A percentile compares a stretch with the other conserved stretches of the same genome.
phyloP scores from a whole-genome alignment of 2,113 vertebrate genomes.

The Dendropsophus ebraccatus region DNA sequence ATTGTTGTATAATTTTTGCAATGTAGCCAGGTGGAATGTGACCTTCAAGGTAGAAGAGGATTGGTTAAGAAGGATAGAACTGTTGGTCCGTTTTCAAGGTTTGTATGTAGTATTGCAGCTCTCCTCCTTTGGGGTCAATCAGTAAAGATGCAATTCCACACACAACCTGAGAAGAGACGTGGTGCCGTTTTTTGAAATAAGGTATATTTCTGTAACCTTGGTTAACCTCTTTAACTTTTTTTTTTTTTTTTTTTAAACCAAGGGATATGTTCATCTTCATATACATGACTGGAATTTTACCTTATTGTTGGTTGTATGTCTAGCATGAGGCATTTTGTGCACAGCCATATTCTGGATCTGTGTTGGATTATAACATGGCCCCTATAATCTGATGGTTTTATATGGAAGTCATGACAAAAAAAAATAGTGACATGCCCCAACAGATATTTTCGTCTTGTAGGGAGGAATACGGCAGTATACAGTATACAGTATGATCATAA shows the following conservation, averaged over 20 bases:
- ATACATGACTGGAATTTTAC: not conserved
- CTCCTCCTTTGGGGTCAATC: no score
- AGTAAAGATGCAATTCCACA: no score
- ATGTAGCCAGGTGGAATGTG: not conserved
- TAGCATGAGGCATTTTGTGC: not conserved
- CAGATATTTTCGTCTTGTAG: no score
- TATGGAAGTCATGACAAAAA: no score
- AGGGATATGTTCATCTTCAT: no score
- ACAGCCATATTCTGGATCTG: not conserved
- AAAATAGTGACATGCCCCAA: no score
- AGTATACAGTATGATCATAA: no score
- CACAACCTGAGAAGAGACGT: no score
- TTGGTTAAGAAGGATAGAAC: not conserved
- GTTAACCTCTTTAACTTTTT: not conserved
- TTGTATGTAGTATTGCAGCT: not conserved
- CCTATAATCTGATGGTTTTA: not conserved
- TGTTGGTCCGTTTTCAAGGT: not conserved
- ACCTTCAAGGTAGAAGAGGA: not conserved
- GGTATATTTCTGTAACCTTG: no score
- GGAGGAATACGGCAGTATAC: no score
- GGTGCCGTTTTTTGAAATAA: no score
- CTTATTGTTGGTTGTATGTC: not conserved
- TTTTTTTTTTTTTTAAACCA: no score
- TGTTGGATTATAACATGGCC: not conserved
- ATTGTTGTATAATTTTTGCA: not conserved